phyloP scores from a whole-genome alignment of 1,140 invertebrate species.

The Monomorium pharaonis region DNA sequence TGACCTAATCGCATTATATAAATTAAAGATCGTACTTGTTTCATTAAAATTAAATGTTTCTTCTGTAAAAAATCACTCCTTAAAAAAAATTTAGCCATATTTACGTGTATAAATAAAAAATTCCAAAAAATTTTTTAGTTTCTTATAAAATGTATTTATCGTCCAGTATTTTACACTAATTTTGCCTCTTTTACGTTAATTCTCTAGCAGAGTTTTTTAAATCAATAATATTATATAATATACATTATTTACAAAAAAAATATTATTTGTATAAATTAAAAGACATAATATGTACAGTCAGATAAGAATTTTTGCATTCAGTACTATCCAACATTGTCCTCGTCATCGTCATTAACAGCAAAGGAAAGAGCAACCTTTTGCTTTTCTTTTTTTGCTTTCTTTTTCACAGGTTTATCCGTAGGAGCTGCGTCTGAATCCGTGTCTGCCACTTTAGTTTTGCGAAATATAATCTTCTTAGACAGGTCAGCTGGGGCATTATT shows the following conservation, averaged over 20 bases:
- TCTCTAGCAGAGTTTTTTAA: neutral
- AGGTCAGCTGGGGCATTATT: constrained; percentile 85
- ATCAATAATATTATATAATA: neutral
- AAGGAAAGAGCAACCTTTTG: constrained; percentile 85
- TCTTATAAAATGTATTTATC: neutral
- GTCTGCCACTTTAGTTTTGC: constrained; percentile 77
- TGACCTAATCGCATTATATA: neutral
- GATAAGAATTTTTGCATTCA: neutral
- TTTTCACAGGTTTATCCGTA: constrained; percentile 63
- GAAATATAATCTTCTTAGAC: constrained; percentile 86
- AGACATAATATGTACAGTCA: constrained; percentile 47
- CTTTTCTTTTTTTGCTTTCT: constrained; percentile 82
- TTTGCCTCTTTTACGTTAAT: no score
- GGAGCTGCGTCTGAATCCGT: neutral
- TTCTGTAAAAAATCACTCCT: neutral
- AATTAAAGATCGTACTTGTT: no score
- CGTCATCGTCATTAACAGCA: constrained; percentile 84
- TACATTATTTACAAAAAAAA: constrained; percentile 16
- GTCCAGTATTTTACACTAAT: neutral
- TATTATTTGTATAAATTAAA: neutral
- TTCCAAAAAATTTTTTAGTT: no score
- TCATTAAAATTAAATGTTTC: no score
- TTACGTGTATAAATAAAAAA: neutral
- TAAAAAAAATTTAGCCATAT: neutral
- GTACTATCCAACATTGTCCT: neutral